Evolutionary conservation across 2,797 vertebrate species (phyloP).

Genomic region (Phaenicophaeus curvirostris): DNA sequence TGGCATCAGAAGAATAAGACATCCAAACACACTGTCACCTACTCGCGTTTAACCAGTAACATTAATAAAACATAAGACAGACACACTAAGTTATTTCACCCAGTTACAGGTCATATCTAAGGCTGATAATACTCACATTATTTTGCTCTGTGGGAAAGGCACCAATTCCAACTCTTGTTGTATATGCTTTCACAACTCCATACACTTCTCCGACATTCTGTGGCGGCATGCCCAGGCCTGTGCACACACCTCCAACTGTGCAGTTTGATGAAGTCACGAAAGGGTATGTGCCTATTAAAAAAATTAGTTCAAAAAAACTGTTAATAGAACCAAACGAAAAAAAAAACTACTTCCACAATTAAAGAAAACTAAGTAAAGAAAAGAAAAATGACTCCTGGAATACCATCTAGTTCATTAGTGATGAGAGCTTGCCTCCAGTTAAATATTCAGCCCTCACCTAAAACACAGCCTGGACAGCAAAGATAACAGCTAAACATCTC

Average conservation of each 20-base stretch:
- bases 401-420: neutral
- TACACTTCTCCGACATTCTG: constrained; percentile 94
- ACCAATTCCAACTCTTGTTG: constrained; percentile 95
- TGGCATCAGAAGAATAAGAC: neutral
- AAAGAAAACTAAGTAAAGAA: neutral
- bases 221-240: constrained; percentile 94
- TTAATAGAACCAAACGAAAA: neutral
- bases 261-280: constrained; percentile 99
- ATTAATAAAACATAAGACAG: neutral
- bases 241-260: constrained; percentile 97
- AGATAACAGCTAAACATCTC: neutral
- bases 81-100: neutral
- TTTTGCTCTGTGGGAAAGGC: constrained; percentile 95
- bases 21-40: neutral
- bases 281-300: constrained; percentile 90
- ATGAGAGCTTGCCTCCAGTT: neutral
- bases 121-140: constrained; percentile 83
- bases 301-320: neutral
- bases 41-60: neutral
- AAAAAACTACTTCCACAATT: neutral
- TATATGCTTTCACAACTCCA: constrained; percentile 96
- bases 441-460: neutral
- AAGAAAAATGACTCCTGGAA: neutral
- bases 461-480: neutral
- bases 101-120: neutral